Base-by-base conservation (phyloP, 2,113 vertebrate genomes). In the Trochalopteron elliotii region DNA sequence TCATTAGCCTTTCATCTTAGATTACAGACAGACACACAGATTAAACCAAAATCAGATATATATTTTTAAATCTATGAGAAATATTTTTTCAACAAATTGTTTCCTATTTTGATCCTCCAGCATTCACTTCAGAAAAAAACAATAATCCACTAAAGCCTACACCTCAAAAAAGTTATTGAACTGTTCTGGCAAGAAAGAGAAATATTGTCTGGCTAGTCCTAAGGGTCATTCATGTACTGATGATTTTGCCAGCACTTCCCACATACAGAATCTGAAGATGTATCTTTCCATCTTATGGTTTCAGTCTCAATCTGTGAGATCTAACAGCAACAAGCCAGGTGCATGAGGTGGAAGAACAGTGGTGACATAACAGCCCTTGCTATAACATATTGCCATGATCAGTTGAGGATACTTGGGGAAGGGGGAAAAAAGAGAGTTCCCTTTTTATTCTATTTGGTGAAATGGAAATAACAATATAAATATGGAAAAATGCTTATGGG, bases 361-460 rank as follows among this genome's bases (percentile, higher is more conserved):
- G 14, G 21, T 76, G 44, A 8, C 3, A 7, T 63, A 57, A 27
- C 7, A 49, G 7, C 5, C 12, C 4, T 45, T 70, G 22, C 3
- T 67, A 12, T n/a, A 55, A 18, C 2, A 33, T 9, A 39, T 33
- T 33, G 30, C 4, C 9, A 39, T 83, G 15, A 57, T 89, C 28
- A 37, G 13, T 12, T 3, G 14, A 37, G 12, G 35, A 35, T 52
- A 6, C 11, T 40, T 78, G 15, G 15, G 10, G 11, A 88, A 59
- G 2, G 1, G 4, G 4, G 1, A 0, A 10, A 11, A 65, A 57
- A 40, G 20, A 59, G 2, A 10, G 3, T 56, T 80, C 3, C 0
- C 5, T 77, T 17, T 33, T 69, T 74, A 40, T 39, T 67, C 7
- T n/a, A 1, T 27, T 57, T 35, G 11, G 19, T 68, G 23, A 44